These are phyloP conservation scores for Momotus momota DNA, from an alignment of 2,797 vertebrate species.

Conservation along the genomic window DNA sequence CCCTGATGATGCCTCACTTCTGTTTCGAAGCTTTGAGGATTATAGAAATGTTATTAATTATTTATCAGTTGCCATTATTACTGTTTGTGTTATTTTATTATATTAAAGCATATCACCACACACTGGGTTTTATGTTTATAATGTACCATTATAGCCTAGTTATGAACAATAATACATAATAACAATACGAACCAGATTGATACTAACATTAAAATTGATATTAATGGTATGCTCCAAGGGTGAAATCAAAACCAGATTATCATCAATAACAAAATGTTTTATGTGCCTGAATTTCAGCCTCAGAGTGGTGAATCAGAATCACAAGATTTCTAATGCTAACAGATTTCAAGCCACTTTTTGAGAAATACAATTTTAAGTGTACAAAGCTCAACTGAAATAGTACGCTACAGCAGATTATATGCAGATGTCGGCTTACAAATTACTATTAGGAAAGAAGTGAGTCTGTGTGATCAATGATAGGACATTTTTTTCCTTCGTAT, in stretches of 20 bases:
- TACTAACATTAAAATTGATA: not conserved
- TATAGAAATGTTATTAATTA: not conserved
- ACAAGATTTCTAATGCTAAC: not conserved
- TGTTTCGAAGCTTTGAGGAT: not conserved
- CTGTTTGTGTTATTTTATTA: not conserved
- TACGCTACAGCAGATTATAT: not conserved
- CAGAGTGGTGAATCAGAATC: not conserved
- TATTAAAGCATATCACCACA: not conserved
- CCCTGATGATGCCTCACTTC: not conserved
- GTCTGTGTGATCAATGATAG: not conserved
- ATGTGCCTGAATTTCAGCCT: not conserved
- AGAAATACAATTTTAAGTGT: not conserved
- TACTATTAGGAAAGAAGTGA: not conserved
- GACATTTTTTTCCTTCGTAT: not conserved
- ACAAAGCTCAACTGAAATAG: not conserved
- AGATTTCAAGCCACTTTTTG: not conserved
- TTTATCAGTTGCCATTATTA: not conserved
- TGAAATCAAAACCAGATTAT: not conserved
- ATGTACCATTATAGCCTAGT: not conserved
- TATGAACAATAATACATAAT: not conserved
- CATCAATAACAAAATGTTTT: not conserved
- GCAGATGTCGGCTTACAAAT: slow-evolving; percentile 11
- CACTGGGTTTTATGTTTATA: not conserved
- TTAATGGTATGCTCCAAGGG: not conserved
- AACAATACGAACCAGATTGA: not conserved